phyloP scores from a whole-genome alignment of 2,797 vertebrate genomes.

The Acestrorhynchus altus region DNA sequence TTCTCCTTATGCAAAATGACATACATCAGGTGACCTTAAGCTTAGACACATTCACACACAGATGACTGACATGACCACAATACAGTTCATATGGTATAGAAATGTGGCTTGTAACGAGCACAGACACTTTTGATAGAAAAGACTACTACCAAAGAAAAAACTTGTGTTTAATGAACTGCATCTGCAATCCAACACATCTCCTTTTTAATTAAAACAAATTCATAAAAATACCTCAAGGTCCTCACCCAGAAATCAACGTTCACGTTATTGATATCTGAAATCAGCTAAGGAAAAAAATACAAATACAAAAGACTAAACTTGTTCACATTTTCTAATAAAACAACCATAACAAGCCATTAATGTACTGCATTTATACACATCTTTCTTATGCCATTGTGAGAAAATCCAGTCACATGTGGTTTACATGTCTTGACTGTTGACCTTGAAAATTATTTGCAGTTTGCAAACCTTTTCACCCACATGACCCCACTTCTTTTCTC shows the following conservation, averaged over 20 bases:
- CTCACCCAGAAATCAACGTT: conserved; percentile 35
- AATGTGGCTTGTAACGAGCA: conserved; percentile 74
- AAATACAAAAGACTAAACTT: conserved; percentile 74
- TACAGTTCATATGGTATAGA: conserved; percentile 66
- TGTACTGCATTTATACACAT: conserved; percentile 43
- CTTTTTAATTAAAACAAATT: conserved; percentile 70
- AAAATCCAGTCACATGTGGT: conserved; percentile 9
- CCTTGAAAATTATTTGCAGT: conserved; percentile 26
- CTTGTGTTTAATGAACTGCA: conserved; percentile 73
- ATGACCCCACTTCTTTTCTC: conserved; percentile 21
- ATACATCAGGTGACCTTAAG: conserved; percentile 75
- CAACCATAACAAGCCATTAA: conserved; percentile 72
- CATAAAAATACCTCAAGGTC: conserved; percentile 51
- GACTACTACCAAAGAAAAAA: conserved; percentile 67
- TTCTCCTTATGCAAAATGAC: conserved; percentile 72
- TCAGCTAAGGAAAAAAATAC: conserved; percentile 54
- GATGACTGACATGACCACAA: conserved; percentile 59
- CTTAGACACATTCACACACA: conserved; percentile 73
- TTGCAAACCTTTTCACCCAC: conserved; percentile 9
- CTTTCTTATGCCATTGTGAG: neutral
- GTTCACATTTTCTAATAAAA: conserved; percentile 81
- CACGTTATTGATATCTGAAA: conserved; percentile 38
- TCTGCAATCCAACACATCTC: conserved; percentile 60
- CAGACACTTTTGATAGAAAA: conserved; percentile 73
- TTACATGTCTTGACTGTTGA: conserved; percentile 34